A percentile compares a stretch with the other conserved stretches of the same genome.
phyloP scores from a whole-genome alignment of 2,888 invertebrate species.

The Latrodectus elegans region DNA sequence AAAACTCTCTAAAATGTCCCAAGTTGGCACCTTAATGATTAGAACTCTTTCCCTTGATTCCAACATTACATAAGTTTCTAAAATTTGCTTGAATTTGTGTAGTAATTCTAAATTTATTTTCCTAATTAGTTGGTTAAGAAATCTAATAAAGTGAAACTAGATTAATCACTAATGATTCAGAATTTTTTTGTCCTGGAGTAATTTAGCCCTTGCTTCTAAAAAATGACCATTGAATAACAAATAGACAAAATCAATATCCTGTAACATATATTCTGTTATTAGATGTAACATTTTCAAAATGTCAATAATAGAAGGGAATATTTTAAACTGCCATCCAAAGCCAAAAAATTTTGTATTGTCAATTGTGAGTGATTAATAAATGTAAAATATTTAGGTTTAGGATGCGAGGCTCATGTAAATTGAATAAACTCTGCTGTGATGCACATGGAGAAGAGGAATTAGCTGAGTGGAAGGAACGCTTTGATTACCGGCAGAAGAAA shows the following conservation, averaged over 20 bases:
- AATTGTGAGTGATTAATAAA: neutral
- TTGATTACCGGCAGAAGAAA: conserved; percentile 79
- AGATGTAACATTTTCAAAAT: too few relatives aligned
- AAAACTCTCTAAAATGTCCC: too few relatives aligned
- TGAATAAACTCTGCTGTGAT: conserved; percentile 83
- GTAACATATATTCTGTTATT: neutral
- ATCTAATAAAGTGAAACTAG: too few relatives aligned
- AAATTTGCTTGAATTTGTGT: too few relatives aligned
- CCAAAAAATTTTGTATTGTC: neutral
- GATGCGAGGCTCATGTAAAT: conserved; percentile 77
- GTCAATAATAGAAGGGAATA: neutral
- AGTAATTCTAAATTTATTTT: too few relatives aligned
- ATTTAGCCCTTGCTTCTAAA: neutral
- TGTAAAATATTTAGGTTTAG: conserved; percentile 73
- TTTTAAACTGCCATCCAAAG: neutral
- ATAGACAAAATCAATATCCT: neutral
- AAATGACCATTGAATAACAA: too few relatives aligned
- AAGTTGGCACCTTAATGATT: too few relatives aligned
- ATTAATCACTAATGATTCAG: neutral
- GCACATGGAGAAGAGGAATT: conserved; percentile 84
- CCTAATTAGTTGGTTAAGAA: too few relatives aligned
- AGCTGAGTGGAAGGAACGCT: conserved; percentile 84
- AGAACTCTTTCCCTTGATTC: too few relatives aligned
- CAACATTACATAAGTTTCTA: too few relatives aligned
- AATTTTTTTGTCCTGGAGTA: neutral